These are phyloP conservation scores for Vireo griseus DNA, from an alignment of 2,797 vertebrate genomes.

Conservation along the genomic window DNA sequence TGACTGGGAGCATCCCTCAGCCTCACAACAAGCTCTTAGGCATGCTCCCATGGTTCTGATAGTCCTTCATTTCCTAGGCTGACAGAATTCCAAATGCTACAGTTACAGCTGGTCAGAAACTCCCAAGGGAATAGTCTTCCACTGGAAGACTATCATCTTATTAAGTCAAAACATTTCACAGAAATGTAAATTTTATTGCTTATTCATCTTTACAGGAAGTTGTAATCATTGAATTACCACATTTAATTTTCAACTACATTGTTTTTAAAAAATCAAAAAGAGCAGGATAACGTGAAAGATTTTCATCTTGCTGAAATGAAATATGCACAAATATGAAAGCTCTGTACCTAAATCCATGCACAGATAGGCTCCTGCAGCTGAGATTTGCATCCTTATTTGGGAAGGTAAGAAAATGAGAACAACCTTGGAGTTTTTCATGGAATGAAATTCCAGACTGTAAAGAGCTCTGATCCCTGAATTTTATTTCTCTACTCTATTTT, in stretches of 20 bases:
- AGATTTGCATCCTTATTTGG: background rate
- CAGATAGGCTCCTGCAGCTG: background rate
- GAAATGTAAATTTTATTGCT: background rate
- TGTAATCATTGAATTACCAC: background rate
- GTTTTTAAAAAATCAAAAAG: background rate
- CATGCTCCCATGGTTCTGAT: background rate
- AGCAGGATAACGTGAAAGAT: rapidly evolving
- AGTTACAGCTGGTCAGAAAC: background rate
- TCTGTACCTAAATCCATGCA: background rate
- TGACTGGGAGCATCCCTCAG: background rate
- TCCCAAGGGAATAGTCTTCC: background rate
- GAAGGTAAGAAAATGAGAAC: background rate
- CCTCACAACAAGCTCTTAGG: background rate
- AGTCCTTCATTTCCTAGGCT: background rate
- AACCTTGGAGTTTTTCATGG: background rate
- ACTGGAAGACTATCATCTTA: background rate
- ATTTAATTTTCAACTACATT: background rate
- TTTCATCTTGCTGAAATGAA: background rate
- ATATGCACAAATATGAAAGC: background rate
- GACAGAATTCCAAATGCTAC: background rate
- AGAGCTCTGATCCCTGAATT: background rate
- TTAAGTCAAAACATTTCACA: background rate
- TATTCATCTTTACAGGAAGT: background rate
- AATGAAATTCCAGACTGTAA: background rate
- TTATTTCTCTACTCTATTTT: background rate